phyloP scores from a whole-genome alignment of 2,113 vertebrate genomes.

The Rhinolophus ferrumequinum region DNA sequence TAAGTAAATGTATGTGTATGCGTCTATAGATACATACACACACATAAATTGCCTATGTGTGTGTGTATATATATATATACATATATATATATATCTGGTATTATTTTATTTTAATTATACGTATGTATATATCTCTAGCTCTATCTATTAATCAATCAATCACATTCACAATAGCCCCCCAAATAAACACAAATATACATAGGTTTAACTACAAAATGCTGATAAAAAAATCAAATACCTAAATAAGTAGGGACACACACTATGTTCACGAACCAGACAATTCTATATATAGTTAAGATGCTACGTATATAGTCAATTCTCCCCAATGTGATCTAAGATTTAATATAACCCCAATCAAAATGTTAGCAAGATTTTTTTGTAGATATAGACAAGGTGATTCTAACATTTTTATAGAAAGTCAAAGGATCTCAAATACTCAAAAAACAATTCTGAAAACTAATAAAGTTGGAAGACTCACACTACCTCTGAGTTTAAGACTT shows the following conservation, averaged over 20 bases:
- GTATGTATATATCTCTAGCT: neutral
- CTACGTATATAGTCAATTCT: neutral
- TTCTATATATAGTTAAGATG: neutral
- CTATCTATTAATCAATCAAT: neutral
- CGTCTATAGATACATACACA: neutral
- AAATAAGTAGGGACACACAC: neutral
- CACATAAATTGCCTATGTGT: neutral
- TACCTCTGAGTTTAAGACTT: constrained; percentile 27
- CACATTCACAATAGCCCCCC: neutral
- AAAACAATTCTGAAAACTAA: constrained; percentile 45
- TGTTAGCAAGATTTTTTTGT: neutral
- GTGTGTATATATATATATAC: neutral
- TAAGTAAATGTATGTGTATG: neutral
- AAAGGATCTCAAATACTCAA: constrained; percentile 36
- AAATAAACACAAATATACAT: neutral
- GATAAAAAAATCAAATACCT: neutral
- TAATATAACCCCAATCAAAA: constrained; percentile 12
- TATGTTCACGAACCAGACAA: neutral
- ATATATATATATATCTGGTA: neutral
- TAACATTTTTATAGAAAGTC: neutral
- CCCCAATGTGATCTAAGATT: constrained; percentile 8
- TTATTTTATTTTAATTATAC: no score
- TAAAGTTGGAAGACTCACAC: neutral
- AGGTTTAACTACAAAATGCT: constrained; percentile 26
- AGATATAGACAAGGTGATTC: neutral